Percentiles rank a stretch among this genome's conserved stretches.
phyloP scores from a whole-genome alignment of 2,113 vertebrate genomes.

The Xiphophorus couchianus region DNA sequence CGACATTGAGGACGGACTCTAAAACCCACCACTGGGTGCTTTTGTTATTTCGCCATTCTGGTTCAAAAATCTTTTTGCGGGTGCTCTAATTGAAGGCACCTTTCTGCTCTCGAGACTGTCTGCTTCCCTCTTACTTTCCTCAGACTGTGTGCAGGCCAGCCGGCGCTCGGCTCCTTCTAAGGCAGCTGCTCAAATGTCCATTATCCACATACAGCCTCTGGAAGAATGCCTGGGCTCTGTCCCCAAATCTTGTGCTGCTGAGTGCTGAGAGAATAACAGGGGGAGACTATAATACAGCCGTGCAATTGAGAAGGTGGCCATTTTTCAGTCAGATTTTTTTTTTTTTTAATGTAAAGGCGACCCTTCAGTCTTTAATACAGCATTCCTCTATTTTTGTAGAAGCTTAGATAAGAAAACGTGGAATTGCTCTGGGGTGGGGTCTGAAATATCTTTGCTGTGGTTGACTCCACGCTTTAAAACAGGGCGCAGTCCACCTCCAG shows the following conservation, averaged over 20 bases:
- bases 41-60: constrained; percentile 40
- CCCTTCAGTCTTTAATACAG: constrained; percentile 75
- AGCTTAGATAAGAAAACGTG: constrained; percentile 70
- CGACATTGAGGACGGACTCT: constrained; percentile 28
- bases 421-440: constrained; percentile 66
- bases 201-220: constrained; percentile 67
- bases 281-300: constrained; percentile 75
- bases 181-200: constrained; percentile 64
- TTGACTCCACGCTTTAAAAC: constrained; percentile 61
- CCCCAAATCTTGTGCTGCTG: constrained; percentile 75
- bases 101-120: constrained; percentile 24
- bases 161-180: constrained; percentile 40
- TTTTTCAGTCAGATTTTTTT: constrained; percentile 52
- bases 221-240: constrained; percentile 73
- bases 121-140: constrained; percentile 40
- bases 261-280: constrained; percentile 60
- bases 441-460: constrained; percentile 67
- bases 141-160: constrained; percentile 45
- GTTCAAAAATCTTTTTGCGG: constrained; percentile 38
- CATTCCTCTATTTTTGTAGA: constrained; percentile 77
- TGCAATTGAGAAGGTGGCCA: constrained; percentile 69
- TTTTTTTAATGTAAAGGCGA: constrained; percentile 54
- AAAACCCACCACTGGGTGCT: constrained; percentile 43
- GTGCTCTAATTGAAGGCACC: constrained; percentile 26
- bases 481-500: constrained; percentile 70